Evolutionary conservation across 2,888 invertebrate species (phyloP), one percentile per base, ranked within the genome.

Genomic region (Pachliopta kotzebuea): DNA sequence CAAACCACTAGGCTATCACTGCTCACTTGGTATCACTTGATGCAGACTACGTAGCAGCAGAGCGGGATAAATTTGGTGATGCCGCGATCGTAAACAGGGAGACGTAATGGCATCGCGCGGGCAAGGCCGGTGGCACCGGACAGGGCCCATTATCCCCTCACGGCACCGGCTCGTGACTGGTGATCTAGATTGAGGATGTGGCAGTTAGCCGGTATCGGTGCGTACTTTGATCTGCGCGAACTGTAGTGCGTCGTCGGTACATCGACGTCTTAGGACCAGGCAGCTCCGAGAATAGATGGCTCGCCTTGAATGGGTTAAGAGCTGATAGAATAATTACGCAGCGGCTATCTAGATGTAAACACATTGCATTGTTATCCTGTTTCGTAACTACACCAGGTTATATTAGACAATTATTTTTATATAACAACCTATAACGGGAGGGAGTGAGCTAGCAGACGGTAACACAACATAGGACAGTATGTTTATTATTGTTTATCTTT

Each of bases 161-260:
- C 54, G 65, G 49, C 54, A 52, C 31, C 60, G 52, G 42, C 56
- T 53, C 66, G 62, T 66, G 66, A 62, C 21, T 24, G 56, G 3
- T 26, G 26, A 26, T 4, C 29, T 59, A 59, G 66, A 66, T 66
- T 66, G 66, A 66, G 66, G 66, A 66, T 66, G 66, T 66, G 45
- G 24, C 49, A 31, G 59, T 66, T 66, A 56, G 37, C 52, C 37
- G 57, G 24, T 61, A 61, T 58, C 31, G 58, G 54, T 29, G 42
- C 42, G 59, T 60, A 62, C 66, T 59, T 66, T 62, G 62, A 62
- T 62, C 58, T 20, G n/a, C 11, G 31, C 21, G 29, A 60, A 56
- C 54, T 60, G 50, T 31, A 50, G 37, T 24, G 63, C 58, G 57
- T 62, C 26, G 62, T 11, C 21, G 31, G 50, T 14, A 37, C 24